Evolutionary conservation across 2,888 invertebrate genomes (phyloP), one percentile per base, ranked within the genome.

Genomic region (Erebia aethiops): DNA sequence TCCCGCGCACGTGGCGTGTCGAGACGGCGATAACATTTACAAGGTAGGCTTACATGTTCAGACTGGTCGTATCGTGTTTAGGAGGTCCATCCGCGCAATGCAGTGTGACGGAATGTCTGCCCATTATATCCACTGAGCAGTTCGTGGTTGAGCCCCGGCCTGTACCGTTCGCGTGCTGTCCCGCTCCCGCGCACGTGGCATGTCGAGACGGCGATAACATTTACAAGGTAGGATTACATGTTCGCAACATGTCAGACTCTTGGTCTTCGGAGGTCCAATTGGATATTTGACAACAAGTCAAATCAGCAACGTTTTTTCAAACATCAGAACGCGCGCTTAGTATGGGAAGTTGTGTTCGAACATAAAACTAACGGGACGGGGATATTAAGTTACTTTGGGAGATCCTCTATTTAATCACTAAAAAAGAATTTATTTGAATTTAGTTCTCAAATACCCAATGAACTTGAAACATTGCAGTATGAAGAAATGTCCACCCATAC

Each of bases 141-240:
- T 96, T 95, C 82, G 93, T 95, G 63, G 77, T 95, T 74, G 93
- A 94, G 80, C 85, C 93, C 9, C 84, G 93, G 1, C 84, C 92
- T 0, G 86, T 93, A 63, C 94, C 94, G 71, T 94, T 94, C 81
- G 89, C 94, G 70, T 97, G 97, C 87, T 97, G 97, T 82, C 94
- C 96, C 0, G 83, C 81, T 10, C 85, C 94, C 49, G 89, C 89
- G 71, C 92, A 95, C 16, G 89, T 89, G 0, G 95, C 95, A 0
- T 97, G 97, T 79, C 88, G 93, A 76, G 90, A 93, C 41, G 86
- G 83, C 0, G 89, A 88, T 14, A 82, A 83, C 26, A 84, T 93
- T 1, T 94, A 94, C 78, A 87, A 93, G 88, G 94, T 94, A 69
- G 7, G 8, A 21, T 54, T 52, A 2, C 13, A 14, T 16, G 2